Percentiles rank a stretch among this genome's conserved stretches.
Conservation (phyloP, 2,888 invertebrate species). For the Brenthis hecate region DNA sequence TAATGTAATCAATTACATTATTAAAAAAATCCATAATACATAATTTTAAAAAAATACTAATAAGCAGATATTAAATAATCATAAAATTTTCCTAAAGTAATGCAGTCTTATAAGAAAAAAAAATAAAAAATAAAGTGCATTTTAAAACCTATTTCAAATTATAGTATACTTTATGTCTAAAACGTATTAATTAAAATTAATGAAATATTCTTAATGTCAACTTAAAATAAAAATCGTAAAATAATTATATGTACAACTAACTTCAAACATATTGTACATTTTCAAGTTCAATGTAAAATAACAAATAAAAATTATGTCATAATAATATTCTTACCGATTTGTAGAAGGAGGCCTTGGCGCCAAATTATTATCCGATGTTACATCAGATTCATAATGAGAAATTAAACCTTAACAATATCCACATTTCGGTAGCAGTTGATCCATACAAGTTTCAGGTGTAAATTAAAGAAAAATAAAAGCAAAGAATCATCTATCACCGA, state of each 20-base stretch:
- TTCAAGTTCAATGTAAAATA: too few relatives aligned
- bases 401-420: slow-evolving; percentile 24
- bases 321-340: background rate
- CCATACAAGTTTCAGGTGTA: slow-evolving; percentile 14
- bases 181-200: background rate
- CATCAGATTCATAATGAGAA: slow-evolving; percentile 19
- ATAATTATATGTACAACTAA: background rate
- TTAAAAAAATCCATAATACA: background rate
- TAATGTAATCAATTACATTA: background rate
- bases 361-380: slow-evolving; percentile 19
- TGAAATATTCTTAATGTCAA: too few relatives aligned
- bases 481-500: slow-evolving; percentile 46
- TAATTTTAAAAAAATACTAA: background rate
- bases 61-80: background rate
- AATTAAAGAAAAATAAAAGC: background rate
- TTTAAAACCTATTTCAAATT: background rate
- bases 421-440: slow-evolving; percentile 47
- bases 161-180: background rate
- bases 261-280: background rate
- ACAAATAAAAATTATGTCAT: background rate
- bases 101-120: background rate
- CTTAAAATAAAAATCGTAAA: background rate
- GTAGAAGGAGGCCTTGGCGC: slow-evolving; percentile 4
- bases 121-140: background rate
- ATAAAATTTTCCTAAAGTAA: slow-evolving; percentile 3